Evolutionary conservation across 1,140 invertebrate genomes (phyloP), one percentile per base, ranked within the genome.

Genomic region (Bombyx mori): DNA sequence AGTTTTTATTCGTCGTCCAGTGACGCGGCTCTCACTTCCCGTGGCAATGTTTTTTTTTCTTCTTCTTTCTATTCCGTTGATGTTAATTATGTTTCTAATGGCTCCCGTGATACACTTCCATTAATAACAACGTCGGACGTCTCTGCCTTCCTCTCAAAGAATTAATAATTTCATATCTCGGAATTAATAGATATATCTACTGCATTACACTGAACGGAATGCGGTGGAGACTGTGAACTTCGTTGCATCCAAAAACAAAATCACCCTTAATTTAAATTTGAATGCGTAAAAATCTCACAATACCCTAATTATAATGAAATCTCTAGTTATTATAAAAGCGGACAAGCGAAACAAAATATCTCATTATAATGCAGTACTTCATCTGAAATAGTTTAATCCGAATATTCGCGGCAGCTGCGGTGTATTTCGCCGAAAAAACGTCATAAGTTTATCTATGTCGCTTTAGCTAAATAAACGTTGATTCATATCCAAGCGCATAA

Each of bases 81-180:
- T 79, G 83, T 84, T 84, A 86, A 86, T 84, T 86, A 86, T 63
- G 71, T 75, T 80, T 83, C 79, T 86, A 84, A 86, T 82, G 81
- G 82, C 82, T 84, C 75, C 82, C 75, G 81, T 84, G 83, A 84
- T 86, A 86, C 81, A 84, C 83, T 86, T 86, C 79, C 81, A 86
- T 86, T 86, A 86, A 86, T 86, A 86, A 80, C 73, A 35, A 35
- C 26, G 26, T 35, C 26, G 75, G 75, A 76, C 73, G 75, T 82
- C 78, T 78, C 73, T 73, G 71, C 71, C 71, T 65, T 73, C 71
- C 71, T 77, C 72, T 66, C 69, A 69, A 71, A 78, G 73, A 86
- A 83, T 84, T 86, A 83, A 84, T 86, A 86, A 86, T 70, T 68
- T 74, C 77, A 71, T 68, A 72, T 64, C 64, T 63, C 62, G 75